phyloP scores from a whole-genome alignment of 1,140 invertebrate genomes.

The Sitobion miscanthi region DNA sequence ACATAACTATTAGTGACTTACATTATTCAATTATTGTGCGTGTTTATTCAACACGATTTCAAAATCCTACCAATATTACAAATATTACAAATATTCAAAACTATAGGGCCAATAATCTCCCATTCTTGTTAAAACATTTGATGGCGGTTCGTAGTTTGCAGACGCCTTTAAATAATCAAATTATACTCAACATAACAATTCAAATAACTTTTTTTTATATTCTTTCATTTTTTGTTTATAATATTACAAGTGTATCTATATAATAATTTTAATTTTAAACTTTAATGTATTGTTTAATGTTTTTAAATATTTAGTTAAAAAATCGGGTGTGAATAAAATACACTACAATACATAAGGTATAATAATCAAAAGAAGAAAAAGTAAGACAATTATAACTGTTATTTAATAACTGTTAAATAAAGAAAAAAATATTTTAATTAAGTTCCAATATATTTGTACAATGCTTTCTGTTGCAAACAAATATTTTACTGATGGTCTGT shows the following conservation, averaged over 20 bases:
- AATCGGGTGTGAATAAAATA: no score
- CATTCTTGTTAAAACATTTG: background rate
- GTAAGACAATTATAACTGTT: no score
- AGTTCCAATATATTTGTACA: background rate
- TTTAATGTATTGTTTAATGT: no score
- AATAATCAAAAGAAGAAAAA: no score
- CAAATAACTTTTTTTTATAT: background rate
- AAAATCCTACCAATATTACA: background rate
- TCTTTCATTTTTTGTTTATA: no score
- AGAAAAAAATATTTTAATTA: background rate
- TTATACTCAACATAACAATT: background rate
- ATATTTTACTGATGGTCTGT: background rate
- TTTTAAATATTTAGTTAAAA: no score
- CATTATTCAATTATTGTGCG: background rate
- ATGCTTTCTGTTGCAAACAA: background rate
- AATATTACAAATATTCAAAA: background rate
- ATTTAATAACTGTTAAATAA: no score
- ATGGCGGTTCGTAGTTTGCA: background rate
- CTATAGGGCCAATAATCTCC: background rate
- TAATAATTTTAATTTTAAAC: no score
- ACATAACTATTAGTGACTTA: background rate
- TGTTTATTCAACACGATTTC: background rate
- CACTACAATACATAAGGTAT: no score
- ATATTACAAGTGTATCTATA: no score
- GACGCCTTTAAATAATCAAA: background rate